Percentiles rank a stretch among this genome's conserved stretches.
phyloP scores from a whole-genome alignment of 2,888 invertebrate genomes.

The Himalopsyche japonica region DNA sequence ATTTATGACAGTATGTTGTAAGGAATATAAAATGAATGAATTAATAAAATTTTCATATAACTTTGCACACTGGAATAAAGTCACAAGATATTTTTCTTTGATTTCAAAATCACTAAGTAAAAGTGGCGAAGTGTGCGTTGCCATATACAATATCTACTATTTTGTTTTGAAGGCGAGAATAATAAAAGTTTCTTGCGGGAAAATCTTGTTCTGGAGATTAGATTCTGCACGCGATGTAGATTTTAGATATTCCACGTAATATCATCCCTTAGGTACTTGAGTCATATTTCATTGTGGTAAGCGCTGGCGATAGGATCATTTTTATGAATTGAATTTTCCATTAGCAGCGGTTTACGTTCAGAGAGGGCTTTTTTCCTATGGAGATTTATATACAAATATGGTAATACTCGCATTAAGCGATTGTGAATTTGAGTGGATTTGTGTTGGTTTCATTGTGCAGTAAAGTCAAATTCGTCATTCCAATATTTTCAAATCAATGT shows the following conservation, averaged over 20 bases:
- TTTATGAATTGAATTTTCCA: slow-evolving; percentile 26
- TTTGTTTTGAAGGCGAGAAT: neutral
- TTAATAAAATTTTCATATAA: no score
- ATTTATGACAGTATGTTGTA: no score
- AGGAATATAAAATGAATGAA: no score
- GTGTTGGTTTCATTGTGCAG: no score
- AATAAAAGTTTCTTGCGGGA: neutral
- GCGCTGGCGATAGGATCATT: slow-evolving; percentile 8
- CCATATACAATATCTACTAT: neutral
- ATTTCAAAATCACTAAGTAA: neutral
- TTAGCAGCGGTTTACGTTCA: neutral
- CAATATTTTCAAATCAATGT: no score
- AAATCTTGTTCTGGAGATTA: neutral
- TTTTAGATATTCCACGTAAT: slow-evolving; percentile 5
- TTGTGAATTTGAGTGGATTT: no score
- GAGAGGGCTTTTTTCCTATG: neutral
- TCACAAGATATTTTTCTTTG: no score
- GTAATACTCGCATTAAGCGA: no score
- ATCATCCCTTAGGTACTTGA: neutral
- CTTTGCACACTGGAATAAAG: no score
- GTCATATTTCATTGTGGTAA: slow-evolving; percentile 12
- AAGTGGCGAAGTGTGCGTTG: neutral
- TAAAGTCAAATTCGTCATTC: no score
- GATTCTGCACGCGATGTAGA: slow-evolving; percentile 15
- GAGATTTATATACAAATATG: neutral